These are phyloP conservation scores for Strigamia crassipes DNA, from an alignment of 2,888 invertebrate genomes.

Conservation along the genomic window DNA sequence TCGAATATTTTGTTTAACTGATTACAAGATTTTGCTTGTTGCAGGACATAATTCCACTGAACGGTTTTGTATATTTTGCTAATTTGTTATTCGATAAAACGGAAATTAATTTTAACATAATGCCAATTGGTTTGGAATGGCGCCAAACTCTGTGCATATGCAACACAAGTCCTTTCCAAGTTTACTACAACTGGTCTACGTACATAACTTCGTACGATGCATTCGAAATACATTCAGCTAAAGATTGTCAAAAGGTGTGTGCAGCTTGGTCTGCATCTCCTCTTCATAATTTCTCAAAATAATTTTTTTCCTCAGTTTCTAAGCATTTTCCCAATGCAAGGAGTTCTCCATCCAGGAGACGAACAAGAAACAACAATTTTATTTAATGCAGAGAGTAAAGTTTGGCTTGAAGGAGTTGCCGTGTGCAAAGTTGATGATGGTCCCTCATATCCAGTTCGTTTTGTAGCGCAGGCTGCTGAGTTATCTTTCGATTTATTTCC, in stretches of 20 bases:
- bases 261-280: too few relatives aligned
- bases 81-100: slow-evolving; percentile 67
- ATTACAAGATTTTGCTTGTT: background rate
- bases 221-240: background rate
- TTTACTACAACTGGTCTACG: slow-evolving; percentile 60
- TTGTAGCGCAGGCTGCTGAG: background rate
- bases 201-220: background rate
- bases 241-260: background rate
- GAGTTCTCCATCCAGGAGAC: background rate
- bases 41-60: slow-evolving; percentile 68
- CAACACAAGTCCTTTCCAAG: slow-evolving; percentile 64
- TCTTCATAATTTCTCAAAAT: too few relatives aligned
- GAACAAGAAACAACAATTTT: background rate
- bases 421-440: slow-evolving; percentile 7
- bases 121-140: slow-evolving; percentile 60
- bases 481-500: background rate
- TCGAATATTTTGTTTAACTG: background rate
- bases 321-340: background rate
- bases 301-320: background rate
- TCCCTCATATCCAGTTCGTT: background rate
- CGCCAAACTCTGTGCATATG: slow-evolving; percentile 62
- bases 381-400: background rate
- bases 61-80: slow-evolving; percentile 71
- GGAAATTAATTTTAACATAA: slow-evolving; percentile 67
- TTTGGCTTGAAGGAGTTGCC: background rate